A percentile compares a stretch with the other conserved stretches of the same genome.
phyloP scores from a whole-genome alignment of 30 jellyfish, hydroid and myxozoan genomes.

The Cassiopea xamachana region DNA sequence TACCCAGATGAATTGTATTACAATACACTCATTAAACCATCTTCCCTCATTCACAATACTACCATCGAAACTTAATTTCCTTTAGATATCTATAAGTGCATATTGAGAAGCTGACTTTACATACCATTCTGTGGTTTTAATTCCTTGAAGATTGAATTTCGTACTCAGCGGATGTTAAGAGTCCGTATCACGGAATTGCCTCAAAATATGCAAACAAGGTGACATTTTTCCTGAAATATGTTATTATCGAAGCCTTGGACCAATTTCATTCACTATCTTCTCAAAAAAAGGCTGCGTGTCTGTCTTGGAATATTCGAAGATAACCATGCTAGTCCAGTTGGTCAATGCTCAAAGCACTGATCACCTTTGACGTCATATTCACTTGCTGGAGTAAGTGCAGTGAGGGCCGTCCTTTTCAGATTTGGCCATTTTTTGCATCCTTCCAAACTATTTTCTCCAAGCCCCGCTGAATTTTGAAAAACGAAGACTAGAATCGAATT shows the following conservation, averaged over 20 bases:
- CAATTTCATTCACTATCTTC: background rate
- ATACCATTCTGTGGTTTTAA: no score
- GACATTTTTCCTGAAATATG: background rate
- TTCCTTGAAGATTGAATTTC: no score
- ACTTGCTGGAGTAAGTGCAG: background rate
- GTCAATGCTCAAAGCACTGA: background rate
- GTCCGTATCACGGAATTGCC: no score
- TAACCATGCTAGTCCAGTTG: background rate
- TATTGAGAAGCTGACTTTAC: no score
- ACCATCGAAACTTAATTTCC: no score
- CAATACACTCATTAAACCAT: no score
- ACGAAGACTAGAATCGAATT: background rate
- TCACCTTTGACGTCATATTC: background rate
- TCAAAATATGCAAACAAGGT: background rate
- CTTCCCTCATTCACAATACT: no score
- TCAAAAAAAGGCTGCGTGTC: background rate
- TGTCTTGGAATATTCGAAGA: background rate
- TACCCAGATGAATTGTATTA: no score
- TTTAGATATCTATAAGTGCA: no score
- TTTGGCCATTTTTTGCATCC: background rate
- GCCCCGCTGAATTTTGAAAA: background rate
- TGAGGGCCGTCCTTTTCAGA: background rate
- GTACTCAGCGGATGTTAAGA: no score
- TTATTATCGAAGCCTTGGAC: background rate
- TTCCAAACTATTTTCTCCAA: background rate